These are phyloP conservation scores for Sarcophaga rosellei DNA, from an alignment of 2,888 invertebrate species.

Conservation along the genomic window DNA sequence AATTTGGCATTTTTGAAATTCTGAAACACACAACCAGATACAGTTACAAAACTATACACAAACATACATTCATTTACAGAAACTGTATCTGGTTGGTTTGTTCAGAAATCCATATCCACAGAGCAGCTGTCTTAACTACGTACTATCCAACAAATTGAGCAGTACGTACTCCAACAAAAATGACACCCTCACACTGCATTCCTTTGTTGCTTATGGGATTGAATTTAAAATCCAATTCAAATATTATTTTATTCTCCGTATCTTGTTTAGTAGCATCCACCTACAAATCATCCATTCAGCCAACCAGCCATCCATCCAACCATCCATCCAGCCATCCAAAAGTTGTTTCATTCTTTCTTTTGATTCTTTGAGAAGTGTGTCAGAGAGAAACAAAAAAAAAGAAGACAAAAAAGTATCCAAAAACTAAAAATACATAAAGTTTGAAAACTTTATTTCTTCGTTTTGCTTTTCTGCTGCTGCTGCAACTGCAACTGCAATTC, in stretches of 20 bases:
- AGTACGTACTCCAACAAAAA: neutral
- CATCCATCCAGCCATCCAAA: neutral
- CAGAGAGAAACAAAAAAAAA: neutral
- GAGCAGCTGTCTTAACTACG: constrained; percentile 28
- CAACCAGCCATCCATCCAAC: neutral
- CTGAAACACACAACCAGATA: neutral
- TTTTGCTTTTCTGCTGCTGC: neutral
- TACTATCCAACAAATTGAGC: constrained; percentile 25
- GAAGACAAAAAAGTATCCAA: neutral
- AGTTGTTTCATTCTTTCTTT: neutral
- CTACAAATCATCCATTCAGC: neutral
- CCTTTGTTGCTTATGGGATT: neutral
- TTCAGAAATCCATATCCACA: constrained; percentile 3
- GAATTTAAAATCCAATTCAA: constrained; percentile 3
- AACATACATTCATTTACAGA: neutral
- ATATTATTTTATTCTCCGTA: neutral
- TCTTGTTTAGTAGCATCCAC: constrained; percentile 5
- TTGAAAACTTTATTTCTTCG: constrained; percentile 36
- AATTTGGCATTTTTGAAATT: constrained; percentile 32
- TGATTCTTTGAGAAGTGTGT: constrained; percentile 12
- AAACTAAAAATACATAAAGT: constrained; percentile 42
- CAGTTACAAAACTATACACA: neutral
- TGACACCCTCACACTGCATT: neutral
- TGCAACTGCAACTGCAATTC: constrained; percentile 12
- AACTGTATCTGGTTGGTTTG: neutral